Evolutionary conservation across 2,888 invertebrate genomes (phyloP), one percentile per base, ranked within the genome.

Genomic region (Drosophila aldrichi): DNA sequence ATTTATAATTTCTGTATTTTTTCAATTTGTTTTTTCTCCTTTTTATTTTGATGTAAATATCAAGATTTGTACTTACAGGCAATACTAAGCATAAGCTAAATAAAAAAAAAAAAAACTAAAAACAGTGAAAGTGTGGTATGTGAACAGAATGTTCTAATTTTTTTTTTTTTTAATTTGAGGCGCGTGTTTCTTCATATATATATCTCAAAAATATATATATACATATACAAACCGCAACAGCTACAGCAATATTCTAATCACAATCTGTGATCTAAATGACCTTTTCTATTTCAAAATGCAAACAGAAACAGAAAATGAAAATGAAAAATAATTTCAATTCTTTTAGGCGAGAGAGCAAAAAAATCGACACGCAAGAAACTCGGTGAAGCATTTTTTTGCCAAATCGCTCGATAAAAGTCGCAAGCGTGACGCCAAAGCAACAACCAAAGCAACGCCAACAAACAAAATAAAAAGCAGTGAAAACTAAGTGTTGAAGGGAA

Each of bases 341-440:
- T 80, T 83, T 73, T 79, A 89, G 84, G 84, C 89, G 84, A 84
- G 89, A 89, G 77, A 89, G 77, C 65, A 79, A 79, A 88, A 89
- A 91, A 91, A 90, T 92, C 91, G 91, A 91, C 91, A 91, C 91
- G 91, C 91, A 92, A 91, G 90, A 91, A 49, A 86, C 88, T 84
- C 89, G 91, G 91, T 87, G 89, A 82, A 89, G 83, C 91, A 91
- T 91, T 91, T 91, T 89, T 91, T 91, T 91, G 91, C 84, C 88
- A 71, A 88, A 90, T 79, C 84, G 80, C 81, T 88, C 76, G 78
- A 86, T 88, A 79, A 77, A 71, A 81, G 74, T 89, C 85, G 76
- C 81, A 76, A 48, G 75, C 82, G 74, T 78, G 72, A 64, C 71
- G 63, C 25, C 48, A 32, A 48, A 57, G 32, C 38, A 12, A 18